phyloP scores from a whole-genome alignment of 2,113 vertebrate genomes.

The Numenius arquata region DNA sequence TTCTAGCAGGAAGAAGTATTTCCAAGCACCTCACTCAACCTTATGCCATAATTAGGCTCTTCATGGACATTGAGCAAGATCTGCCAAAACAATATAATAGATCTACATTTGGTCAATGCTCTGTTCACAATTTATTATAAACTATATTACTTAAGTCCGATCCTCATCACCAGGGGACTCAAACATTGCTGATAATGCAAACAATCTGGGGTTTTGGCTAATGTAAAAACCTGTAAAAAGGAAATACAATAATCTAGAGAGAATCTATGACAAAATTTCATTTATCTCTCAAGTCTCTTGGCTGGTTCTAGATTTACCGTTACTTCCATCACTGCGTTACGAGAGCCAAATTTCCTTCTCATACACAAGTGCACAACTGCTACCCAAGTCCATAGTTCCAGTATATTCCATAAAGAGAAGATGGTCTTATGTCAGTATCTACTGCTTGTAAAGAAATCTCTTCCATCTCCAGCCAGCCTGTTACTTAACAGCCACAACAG shows the following conservation, averaged over 20 bases:
- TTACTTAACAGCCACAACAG: not conserved
- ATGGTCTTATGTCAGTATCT: not conserved
- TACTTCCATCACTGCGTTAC: not conserved
- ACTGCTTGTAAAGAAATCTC: not conserved
- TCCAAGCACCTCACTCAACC: conserved; percentile 76
- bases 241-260: not conserved
- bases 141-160: conserved; percentile 77
- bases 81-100: conserved; percentile 81
- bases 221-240: conserved; percentile 75
- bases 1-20: not conserved
- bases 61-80: conserved; percentile 81
- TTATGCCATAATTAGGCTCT: conserved; percentile 81
- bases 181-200: conserved; percentile 78
- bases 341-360: not conserved
- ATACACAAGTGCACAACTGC: not conserved
- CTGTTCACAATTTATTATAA: conserved; percentile 84
- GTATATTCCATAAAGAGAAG: not conserved
- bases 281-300: not conserved
- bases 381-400: not conserved
- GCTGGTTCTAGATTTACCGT: not conserved
- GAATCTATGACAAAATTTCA: not conserved
- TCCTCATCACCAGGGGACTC: conserved; percentile 79
- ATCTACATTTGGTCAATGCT: conserved; percentile 82
- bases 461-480: not conserved
- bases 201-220: conserved; percentile 80